phyloP scores from a whole-genome alignment of 2,888 invertebrate genomes.

The Herminia tarsipennalis region DNA sequence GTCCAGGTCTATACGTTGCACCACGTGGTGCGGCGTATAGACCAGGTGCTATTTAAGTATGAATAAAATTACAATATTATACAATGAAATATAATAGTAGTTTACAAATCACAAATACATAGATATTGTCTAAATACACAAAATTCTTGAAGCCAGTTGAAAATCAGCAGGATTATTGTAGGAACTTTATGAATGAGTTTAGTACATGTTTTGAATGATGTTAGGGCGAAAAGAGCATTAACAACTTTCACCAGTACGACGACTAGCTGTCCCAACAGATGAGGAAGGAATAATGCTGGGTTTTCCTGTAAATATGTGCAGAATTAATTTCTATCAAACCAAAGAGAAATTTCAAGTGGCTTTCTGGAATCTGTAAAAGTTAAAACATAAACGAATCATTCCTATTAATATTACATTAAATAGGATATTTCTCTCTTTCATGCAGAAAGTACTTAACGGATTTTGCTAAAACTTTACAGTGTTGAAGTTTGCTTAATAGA shows the following conservation, averaged over 20 bases:
- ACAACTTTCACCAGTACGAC: constrained; percentile 55
- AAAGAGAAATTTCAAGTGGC: neutral
- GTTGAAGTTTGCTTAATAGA: too few species aligned
- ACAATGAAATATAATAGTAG: too few species aligned
- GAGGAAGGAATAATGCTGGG: constrained; percentile 70
- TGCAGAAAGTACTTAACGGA: too few species aligned
- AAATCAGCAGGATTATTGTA: constrained; percentile 59
- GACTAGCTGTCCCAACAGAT: constrained; percentile 61
- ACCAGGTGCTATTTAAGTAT: too few species aligned
- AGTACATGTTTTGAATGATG: constrained; percentile 43
- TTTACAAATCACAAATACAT: constrained; percentile 73
- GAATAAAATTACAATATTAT: too few species aligned
- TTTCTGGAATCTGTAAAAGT: too few species aligned
- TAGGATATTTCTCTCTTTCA: too few species aligned
- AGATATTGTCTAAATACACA: constrained; percentile 68
- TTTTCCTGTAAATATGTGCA: constrained; percentile 61
- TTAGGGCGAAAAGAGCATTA: constrained; percentile 49
- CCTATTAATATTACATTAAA: too few species aligned
- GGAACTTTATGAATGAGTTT: constrained; percentile 53
- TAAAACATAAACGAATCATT: too few species aligned
- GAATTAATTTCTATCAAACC: neutral
- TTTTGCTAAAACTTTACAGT: too few species aligned
- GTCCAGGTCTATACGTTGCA: too few species aligned
- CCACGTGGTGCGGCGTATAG: too few species aligned
- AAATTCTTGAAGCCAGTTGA: constrained; percentile 75